Conservation (phyloP, 2,113 vertebrate genomes). For the Anarhynchus alexandrinus region DNA sequence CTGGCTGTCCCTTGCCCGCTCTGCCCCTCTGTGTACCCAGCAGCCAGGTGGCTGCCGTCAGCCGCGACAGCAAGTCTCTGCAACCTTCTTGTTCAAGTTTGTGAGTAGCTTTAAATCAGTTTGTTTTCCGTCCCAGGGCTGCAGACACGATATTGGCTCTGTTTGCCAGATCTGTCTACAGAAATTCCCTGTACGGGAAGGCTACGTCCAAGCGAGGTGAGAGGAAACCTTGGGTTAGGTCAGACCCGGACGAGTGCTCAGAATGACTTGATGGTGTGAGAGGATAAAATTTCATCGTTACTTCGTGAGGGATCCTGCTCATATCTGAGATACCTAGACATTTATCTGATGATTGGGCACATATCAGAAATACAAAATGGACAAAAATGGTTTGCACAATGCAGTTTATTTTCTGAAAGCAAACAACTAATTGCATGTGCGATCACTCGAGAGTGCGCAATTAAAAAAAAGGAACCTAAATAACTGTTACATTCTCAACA, state of each 20-base stretch:
- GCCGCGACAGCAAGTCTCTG: neutral
- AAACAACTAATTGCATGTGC: neutral
- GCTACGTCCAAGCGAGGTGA: neutral
- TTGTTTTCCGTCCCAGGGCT: neutral
- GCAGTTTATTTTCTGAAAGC: conserved; percentile 18
- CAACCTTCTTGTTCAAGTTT: neutral
- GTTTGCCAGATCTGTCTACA: neutral
- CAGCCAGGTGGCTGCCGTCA: neutral
- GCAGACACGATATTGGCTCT: neutral
- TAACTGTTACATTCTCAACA: neutral
- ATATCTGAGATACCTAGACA: neutral
- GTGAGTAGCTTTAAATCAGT: neutral
- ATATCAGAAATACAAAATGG: neutral
- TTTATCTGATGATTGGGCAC: neutral
- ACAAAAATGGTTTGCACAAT: neutral
- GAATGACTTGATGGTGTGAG: neutral
- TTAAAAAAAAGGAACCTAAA: neutral
- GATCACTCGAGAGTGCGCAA: neutral
- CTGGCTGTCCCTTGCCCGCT: neutral
- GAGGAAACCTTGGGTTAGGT: neutral
- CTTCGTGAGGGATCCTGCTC: neutral
- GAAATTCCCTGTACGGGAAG: neutral
- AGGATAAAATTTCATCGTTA: neutral
- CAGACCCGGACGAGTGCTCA: neutral
- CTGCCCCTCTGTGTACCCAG: neutral